Base-by-base conservation (phyloP, 2,113 vertebrate species). In the Benitochromis conjunctus region DNA sequence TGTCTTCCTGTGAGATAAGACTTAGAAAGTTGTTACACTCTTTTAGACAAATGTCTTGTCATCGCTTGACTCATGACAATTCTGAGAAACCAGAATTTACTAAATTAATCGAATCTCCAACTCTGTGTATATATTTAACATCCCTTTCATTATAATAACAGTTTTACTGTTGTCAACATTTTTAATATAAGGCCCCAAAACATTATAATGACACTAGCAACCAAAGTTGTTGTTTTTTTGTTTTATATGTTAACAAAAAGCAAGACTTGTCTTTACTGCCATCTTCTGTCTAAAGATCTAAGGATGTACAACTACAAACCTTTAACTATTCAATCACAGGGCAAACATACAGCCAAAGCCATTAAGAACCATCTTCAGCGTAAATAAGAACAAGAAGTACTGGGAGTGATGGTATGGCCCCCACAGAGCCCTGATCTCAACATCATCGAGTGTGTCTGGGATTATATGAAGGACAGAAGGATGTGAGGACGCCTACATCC, bases 261-360 rank as follows among this genome's bases (percentile, higher is more conserved):
- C 24, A 83, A 12, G 11, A 36, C 56, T 55, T 34, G 76, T 88
- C 86, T 81, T 77, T 85, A 85, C 88, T 81, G 82, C 90, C 86
- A 55, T 87, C 86, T 88, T n/a, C 86, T 86, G 89, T 86, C 53
- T 31, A 54, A n/a, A 3, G 6, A 1, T 82, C 57, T 1, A 9
- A 29, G 5, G 5, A 55, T 16, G 29, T 1, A 80, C 12, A 79
- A 9, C 38, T 56, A 24, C 3, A 29, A 85, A 51, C 26, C 26
- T 60, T 31, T 31, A 31, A 60, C 56, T 3, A 46, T 34, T 9
- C 6, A 62, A 9, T 34, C 3, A 1, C 19, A 19, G 9, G 58
- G 9, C 29, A n/a, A 54, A 54, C 9, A 10, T 3, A 54, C 19
- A 54, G 5, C 53, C 19, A 21, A 5, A 54, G 53, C 2, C 51